phyloP scores from a whole-genome alignment of 2,797 vertebrate species.

The Tenualosa thibaudeaui region DNA sequence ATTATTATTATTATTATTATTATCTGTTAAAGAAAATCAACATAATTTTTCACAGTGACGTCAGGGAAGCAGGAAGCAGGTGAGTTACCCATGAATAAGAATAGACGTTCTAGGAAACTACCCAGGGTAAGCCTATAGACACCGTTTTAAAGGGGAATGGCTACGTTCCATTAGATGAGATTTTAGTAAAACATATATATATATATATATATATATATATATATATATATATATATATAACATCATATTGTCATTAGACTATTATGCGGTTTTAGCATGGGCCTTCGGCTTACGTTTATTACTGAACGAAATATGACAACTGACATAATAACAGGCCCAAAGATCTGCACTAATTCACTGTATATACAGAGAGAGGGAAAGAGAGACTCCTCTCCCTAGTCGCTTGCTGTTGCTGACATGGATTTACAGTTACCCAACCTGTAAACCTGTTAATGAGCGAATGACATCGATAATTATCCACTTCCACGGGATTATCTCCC shows the following conservation, averaged over 20 bases:
- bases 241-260: neutral
- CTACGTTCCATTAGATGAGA: neutral
- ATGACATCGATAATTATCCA: constrained; percentile 60
- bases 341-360: neutral
- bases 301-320: neutral
- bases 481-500: constrained; percentile 60
- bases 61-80: neutral
- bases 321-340: too few relatives aligned
- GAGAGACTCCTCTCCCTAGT: constrained; percentile 24
- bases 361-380: too few relatives aligned
- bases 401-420: constrained; percentile 37
- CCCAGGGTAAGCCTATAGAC: neutral
- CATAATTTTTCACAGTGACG: neutral
- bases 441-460: constrained; percentile 61
- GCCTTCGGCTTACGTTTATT: neutral
- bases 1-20: too few relatives aligned
- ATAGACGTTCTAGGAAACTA: neutral
- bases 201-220: neutral
- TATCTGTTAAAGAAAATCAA: neutral
- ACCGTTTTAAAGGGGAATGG: neutral
- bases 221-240: too few relatives aligned
- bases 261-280: neutral
- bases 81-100: neutral
- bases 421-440: constrained; percentile 30
- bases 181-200: neutral